Conservation (phyloP, 1,140 invertebrate genomes). For the Drosophila dunni region DNA sequence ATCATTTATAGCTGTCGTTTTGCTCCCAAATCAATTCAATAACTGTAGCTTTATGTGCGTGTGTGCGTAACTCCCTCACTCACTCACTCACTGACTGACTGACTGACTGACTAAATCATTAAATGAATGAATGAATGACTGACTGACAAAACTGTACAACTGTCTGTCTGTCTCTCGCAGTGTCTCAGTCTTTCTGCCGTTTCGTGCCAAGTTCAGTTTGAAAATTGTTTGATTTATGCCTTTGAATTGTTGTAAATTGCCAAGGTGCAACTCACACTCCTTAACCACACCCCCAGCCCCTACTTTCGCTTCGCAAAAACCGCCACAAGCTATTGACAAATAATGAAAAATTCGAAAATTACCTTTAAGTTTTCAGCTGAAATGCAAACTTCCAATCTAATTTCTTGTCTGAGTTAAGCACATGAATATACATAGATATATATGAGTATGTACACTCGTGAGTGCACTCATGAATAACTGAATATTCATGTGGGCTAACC, state of each 20-base stretch:
- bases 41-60: conserved; percentile 68
- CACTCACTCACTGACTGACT: conserved; percentile 50
- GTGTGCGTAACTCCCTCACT: conserved; percentile 74
- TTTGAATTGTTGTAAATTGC: conserved; percentile 79
- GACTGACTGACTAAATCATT: conserved; percentile 51
- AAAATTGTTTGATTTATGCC: conserved; percentile 78
- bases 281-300: neutral
- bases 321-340: conserved; percentile 66
- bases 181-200: conserved; percentile 1
- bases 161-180: neutral
- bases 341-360: conserved; percentile 76
- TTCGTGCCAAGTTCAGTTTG: conserved; percentile 70
- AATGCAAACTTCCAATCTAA: neutral
- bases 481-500: neutral
- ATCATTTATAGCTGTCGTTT: conserved; percentile 6
- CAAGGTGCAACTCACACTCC: conserved; percentile 18
- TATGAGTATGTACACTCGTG: conserved; percentile 14
- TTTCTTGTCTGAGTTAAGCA: neutral
- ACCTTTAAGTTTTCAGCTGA: conserved; percentile 48
- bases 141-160: conserved; percentile 51
- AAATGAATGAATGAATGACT: conserved; percentile 49
- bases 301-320: no score
- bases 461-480: conserved; percentile 21
- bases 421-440: conserved; percentile 7
- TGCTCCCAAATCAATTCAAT: conserved; percentile 76